Evolutionary conservation across 2,888 invertebrate genomes (phyloP), one percentile per base, ranked within the genome.

Genomic region (Brassicogethes aeneus): DNA sequence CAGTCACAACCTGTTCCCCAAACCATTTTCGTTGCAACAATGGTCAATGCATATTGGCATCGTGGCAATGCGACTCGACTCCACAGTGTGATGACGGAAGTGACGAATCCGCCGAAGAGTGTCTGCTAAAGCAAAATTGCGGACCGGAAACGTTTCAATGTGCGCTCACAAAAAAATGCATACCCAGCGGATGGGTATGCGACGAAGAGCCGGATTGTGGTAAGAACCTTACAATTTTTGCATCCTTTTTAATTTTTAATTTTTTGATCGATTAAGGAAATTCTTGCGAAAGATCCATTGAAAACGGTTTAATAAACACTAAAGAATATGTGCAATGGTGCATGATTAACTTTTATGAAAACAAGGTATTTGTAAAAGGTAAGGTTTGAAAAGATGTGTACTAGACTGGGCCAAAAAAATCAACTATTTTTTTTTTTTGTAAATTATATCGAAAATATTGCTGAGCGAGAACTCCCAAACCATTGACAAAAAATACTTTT

Each of bases 121-220:
- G 81, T 65, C 52, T 52, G 37, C 46, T 53, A 15, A 56, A 55
- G 36, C 47, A 71, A 38, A 67, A 73, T 48, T 85, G 85, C 69
- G 74, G 74, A 54, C 71, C 73, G 49, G 79, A 78, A 13, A 82
- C 84, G 70, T 90, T 90, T 70, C 78, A 79, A 46, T 92, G 92
- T 68, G 69, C 67, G 44, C 66, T 70, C 47, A 80, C 80, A 51
- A 75, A 76, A 42, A 79, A 79, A 64, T 89, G 88, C 70, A 76
- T 89, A 59, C 82, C 85, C 48, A 71, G 70, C 43, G 77, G 79
- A 29, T 54, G 53, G 56, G 46, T 53, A 7, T 57, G 57, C 41
- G 57, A 57, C 37, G 57, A 50, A 1, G 56, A 57, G 39, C 43
- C 40, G 3, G 57, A 57, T 43, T 57, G 57, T 34, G 57, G 57